phyloP scores from a whole-genome alignment of 2,888 invertebrate genomes.

The Conomelus anceps region DNA sequence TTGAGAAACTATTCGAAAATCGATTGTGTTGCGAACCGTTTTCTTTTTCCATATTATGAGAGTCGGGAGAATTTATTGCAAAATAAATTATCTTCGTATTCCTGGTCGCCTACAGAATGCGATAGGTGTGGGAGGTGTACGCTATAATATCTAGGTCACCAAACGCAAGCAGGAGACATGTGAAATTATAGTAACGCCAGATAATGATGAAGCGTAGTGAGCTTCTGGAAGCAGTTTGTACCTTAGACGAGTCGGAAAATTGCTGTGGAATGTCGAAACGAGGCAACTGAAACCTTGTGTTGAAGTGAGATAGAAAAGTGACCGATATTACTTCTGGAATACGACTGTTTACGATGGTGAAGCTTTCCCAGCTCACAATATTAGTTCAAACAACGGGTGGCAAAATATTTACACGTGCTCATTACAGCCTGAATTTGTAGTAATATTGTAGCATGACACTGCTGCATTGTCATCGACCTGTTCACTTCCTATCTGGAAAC shows the following conservation, averaged over 20 bases:
- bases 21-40: not conserved
- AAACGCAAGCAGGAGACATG: not conserved
- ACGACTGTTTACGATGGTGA: not conserved
- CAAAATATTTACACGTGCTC: not conserved
- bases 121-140: not conserved
- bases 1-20: not conserved
- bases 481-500: not conserved
- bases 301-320: not conserved
- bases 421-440: not conserved
- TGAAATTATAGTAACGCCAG: not conserved
- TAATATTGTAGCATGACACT: not conserved
- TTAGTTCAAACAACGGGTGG: not conserved
- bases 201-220: not conserved
- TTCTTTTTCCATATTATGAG: not conserved
- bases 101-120: not conserved
- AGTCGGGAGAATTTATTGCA: not conserved
- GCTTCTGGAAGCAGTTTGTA: not conserved
- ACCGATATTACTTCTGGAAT: not conserved
- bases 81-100: not conserved
- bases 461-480: not conserved
- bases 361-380: not conserved
- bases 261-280: not conserved
- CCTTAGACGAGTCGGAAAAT: not conserved
- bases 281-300: not conserved
- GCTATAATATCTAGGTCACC: not conserved